Evolutionary conservation across 2,797 vertebrate genomes (phyloP), one percentile per base, ranked within the genome.

Genomic region (Chromis chromis): DNA sequence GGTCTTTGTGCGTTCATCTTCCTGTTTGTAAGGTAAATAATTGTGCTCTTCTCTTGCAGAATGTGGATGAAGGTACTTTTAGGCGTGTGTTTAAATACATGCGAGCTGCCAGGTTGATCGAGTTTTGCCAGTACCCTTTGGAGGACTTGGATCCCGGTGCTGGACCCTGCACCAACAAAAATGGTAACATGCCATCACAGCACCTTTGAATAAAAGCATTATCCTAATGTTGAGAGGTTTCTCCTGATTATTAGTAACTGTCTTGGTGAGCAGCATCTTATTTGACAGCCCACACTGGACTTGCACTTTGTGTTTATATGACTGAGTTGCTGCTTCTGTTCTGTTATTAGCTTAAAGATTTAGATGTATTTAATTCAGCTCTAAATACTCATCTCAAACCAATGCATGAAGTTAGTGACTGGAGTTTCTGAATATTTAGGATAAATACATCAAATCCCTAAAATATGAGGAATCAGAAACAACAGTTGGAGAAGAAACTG

Each of bases 81-180:
- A 98, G 95, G 80, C 96, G 96, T 6, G 86, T 97, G 0, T 95
- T 96, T 83, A 94, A 96, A 42, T 96, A 96, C 81, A 96, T 99
- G 96, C 89, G 94, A 79, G 87, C 94, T 0, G 94, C 95, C n/a
- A 97, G 96, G 68, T 66, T 97, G 66, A 93, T 95, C 4, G 96
- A 96, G 67, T 88, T 94, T 1, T 56, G 95, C 25, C 92, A 92
- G 21, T 55, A 91, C 9, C 96, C 96, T 0, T 83, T 98, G 70
- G 95, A 96, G 65, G 95, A 97, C 0, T 75, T 98, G 28, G 90
- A 96, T 21, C 97, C 97, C 1, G 80, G 46, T 0, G 92, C 94
- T 27, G 96, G 95, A 36, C 96, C 95, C 22, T 95, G 93, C 85
- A 94, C 93, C 85, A 98, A 95, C 75, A 96, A 95, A 84, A 96